phyloP scores from a whole-genome alignment of 2,113 vertebrate genomes.

The Dipodomys spectabilis region DNA sequence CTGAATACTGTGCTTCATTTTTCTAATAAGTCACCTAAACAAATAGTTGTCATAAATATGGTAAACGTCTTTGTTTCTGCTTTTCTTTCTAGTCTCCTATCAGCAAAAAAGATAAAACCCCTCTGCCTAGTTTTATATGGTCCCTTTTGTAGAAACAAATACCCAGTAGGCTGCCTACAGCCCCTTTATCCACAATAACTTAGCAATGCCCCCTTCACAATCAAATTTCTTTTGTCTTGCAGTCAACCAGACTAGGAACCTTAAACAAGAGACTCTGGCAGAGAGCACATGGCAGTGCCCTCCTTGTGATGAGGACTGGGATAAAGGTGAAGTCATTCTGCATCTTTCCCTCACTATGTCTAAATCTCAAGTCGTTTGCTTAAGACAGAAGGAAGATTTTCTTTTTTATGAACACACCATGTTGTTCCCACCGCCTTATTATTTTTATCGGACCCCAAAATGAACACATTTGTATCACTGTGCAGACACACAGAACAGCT shows the following conservation, averaged over 20 bases:
- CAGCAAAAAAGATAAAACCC: background rate
- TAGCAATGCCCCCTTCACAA: background rate
- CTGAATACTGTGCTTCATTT: conserved; percentile 61
- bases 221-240: conserved; percentile 45
- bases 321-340: conserved; percentile 78
- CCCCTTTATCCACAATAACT: conserved; percentile 52
- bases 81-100: conserved; percentile 42
- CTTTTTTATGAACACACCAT: conserved; percentile 56
- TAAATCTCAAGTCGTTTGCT: conserved; percentile 61
- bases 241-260: conserved; percentile 79
- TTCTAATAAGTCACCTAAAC: conserved; percentile 64
- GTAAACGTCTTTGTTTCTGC: conserved; percentile 57
- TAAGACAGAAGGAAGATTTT: conserved; percentile 62
- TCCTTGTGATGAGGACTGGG: conserved; percentile 86
- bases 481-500: conserved; percentile 61
- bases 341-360: background rate
- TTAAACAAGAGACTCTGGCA: conserved; percentile 74
- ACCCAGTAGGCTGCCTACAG: conserved; percentile 17
- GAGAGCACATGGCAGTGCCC: conserved; percentile 81
- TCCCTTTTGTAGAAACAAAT: conserved; percentile 58
- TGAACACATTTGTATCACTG: conserved; percentile 63
- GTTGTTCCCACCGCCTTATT: conserved; percentile 48
- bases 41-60: conserved; percentile 58
- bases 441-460: conserved; percentile 69
- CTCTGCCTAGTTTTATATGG: conserved; percentile 52